Percentiles rank a stretch among this genome's conserved stretches.
These are phyloP conservation scores for Macaria notata DNA, from an alignment of 2,888 invertebrate species.

Conservation along the genomic window DNA sequence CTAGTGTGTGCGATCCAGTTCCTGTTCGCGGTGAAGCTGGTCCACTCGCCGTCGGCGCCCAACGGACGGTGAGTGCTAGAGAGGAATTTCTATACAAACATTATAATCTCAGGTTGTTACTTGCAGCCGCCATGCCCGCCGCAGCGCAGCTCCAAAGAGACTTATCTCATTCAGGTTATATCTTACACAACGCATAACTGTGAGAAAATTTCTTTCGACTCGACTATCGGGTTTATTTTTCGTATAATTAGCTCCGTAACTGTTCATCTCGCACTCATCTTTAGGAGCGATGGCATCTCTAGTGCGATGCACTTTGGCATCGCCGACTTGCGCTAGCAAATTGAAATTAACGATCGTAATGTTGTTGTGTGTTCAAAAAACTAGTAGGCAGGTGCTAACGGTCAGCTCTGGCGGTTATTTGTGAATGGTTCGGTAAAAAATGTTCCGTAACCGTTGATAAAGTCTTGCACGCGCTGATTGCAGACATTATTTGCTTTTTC, in stretches of 20 bases:
- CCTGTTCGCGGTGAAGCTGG: conserved; percentile 95
- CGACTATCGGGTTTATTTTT: conserved; percentile 47
- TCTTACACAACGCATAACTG: conserved; percentile 68
- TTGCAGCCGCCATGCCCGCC: conserved; percentile 41
- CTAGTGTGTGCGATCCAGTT: conserved; percentile 97
- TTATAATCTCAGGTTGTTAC: conserved; percentile 56
- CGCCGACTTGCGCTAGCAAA: background rate
- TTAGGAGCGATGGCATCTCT: conserved; percentile 8
- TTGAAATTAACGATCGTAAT: conserved; percentile 10
- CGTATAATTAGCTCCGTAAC: conserved; percentile 36
- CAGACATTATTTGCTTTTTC: conserved; percentile 45
- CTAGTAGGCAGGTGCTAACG: conserved; percentile 72
- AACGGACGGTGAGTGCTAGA: conserved; percentile 83
- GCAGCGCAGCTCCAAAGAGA: conserved; percentile 50
- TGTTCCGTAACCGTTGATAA: conserved; percentile 57
- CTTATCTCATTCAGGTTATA: conserved; percentile 68
- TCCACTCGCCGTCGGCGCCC: conserved; percentile 92
- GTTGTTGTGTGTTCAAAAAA: conserved; percentile 32
- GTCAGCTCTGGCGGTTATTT: conserved; percentile 70
- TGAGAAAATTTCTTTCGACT: conserved; percentile 57
- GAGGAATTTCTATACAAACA: conserved; percentile 52
- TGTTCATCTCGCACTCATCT: conserved; percentile 20
- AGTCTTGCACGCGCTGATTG: conserved; percentile 50
- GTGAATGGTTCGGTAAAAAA: conserved; percentile 71
- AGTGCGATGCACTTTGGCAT: background rate